These are phyloP conservation scores for Chloebia gouldiae DNA, from an alignment of 2,113 vertebrate species.

Conservation along the genomic window DNA sequence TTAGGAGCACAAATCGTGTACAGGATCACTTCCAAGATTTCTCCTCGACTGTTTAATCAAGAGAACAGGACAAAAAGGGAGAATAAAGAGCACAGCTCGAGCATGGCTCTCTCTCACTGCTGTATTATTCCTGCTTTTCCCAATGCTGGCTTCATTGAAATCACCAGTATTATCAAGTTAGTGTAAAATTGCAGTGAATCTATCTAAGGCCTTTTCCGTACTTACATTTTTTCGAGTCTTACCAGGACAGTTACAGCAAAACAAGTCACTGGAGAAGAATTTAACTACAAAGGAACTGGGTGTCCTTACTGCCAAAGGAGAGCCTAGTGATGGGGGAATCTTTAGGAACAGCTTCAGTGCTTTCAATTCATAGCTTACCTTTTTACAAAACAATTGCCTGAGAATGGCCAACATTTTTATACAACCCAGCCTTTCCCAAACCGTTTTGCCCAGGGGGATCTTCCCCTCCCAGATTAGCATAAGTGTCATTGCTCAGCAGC, in stretches of 20 bases:
- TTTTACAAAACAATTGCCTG: conserved; percentile 2
- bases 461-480: background rate
- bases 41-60: conserved; percentile 14
- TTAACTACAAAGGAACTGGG: conserved; percentile 32
- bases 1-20: background rate
- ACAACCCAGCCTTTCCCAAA: background rate
- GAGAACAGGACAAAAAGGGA: background rate
- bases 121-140: background rate
- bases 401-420: background rate
- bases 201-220: conserved; percentile 13
- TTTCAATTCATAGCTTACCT: conserved; percentile 27
- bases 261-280: conserved; percentile 59
- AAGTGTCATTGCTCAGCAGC: background rate
- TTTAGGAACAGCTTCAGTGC: background rate
- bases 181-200: background rate
- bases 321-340: background rate
- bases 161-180: background rate
- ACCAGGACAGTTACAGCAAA: conserved; percentile 23
- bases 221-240: background rate
- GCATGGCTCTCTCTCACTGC: background rate
- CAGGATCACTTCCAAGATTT: conserved; percentile 47
- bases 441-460: conserved; percentile 9
- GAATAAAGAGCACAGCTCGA: background rate
- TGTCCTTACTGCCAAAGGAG: background rate
- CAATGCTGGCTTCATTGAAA: background rate